Percentiles rank a stretch among this genome's conserved stretches.
These are phyloP conservation scores for Ennomos quercinarius DNA, from an alignment of 2,888 invertebrate species.

Conservation along the genomic window DNA sequence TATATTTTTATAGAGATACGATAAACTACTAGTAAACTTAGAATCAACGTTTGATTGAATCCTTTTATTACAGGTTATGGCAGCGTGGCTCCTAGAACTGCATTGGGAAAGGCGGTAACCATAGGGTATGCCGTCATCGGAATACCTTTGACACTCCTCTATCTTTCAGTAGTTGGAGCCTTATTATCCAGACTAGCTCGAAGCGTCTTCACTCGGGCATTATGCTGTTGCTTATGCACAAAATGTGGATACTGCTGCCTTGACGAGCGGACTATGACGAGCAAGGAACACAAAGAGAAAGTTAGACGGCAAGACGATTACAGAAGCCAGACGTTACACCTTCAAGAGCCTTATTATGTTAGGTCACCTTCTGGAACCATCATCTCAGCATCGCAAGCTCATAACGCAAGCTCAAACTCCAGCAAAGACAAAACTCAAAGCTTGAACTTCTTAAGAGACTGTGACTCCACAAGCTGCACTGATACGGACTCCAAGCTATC, in stretches of 20 bases:
- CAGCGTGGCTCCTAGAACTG: conserved; percentile 95
- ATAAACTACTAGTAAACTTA: too few relatives aligned
- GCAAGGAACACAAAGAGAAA: conserved; percentile 92
- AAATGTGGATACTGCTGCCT: conserved; percentile 95
- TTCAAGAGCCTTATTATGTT: conserved; percentile 91
- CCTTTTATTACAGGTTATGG: conserved; percentile 90
- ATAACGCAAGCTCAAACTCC: conserved; percentile 72
- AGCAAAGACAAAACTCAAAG: conserved; percentile 77
- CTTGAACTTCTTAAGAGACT: conserved; percentile 76
- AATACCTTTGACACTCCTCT: conserved; percentile 94
- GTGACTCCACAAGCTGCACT: conserved; percentile 86
- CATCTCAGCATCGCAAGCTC: conserved; percentile 82
- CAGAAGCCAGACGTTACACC: conserved; percentile 84
- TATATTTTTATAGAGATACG: too few relatives aligned
- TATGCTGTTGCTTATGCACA: conserved; percentile 95
- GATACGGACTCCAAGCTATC: conserved; percentile 89
- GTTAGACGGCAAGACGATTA: conserved; percentile 89
- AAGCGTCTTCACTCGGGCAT: conserved; percentile 91
- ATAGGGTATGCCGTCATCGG: conserved; percentile 94
- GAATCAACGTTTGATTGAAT: too few relatives aligned
- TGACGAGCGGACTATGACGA: conserved; percentile 93
- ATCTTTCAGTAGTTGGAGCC: conserved; percentile 94
- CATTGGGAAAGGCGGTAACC: conserved; percentile 96
- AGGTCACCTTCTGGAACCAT: conserved; percentile 82
- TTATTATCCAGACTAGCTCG: conserved; percentile 93